Evolutionary conservation across 2,888 invertebrate genomes (phyloP), one percentile per base, ranked within the genome.

Genomic region (Gortyna flavago): DNA sequence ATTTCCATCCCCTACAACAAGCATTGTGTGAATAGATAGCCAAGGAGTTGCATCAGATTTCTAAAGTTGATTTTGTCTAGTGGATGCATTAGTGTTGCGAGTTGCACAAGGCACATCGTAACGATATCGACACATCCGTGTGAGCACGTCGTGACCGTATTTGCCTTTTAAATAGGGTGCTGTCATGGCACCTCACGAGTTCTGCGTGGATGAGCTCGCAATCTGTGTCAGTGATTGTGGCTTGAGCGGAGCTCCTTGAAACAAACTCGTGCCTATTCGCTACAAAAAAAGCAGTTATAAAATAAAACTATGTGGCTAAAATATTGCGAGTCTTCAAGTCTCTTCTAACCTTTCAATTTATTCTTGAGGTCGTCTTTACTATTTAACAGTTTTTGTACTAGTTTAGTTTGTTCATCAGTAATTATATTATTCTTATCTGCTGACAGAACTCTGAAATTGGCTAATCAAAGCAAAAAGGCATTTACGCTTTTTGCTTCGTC

Each of bases 101-200:
- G 87, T 92, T 92, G 89, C 92, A 89, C 91, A 91, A 91, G 90
- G 84, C 87, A 81, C 88, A 89, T 89, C 90, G 89, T 89, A 89
- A 90, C 90, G 88, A 91, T 92, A 93, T 91, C 90, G 90, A 90
- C 87, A 90, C 90, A 91, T 92, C 91, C 90, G 93, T 89, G 91
- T 91, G 90, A 91, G 92, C 92, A 90, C 92, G 91, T 95, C 95
- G 96, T 95, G 96, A 95, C 93, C 92, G 92, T 92, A 94, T 95
- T 95, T 95, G 95, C 94, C 93, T 95, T 95, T 93, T 93, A 95
- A 95, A 95, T 95, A 91, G 93, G 91, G 87, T 91, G 92, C 92
- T 93, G 93, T 93, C 93, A 91, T 88, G 93, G 92, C 93, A 90
- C 89, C 93, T 93, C 95, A 95, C 95, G 95, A 96, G 92, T 92